Evolutionary conservation across 2,888 invertebrate species (phyloP).

Genomic region (Dexiosoma caninum): DNA sequence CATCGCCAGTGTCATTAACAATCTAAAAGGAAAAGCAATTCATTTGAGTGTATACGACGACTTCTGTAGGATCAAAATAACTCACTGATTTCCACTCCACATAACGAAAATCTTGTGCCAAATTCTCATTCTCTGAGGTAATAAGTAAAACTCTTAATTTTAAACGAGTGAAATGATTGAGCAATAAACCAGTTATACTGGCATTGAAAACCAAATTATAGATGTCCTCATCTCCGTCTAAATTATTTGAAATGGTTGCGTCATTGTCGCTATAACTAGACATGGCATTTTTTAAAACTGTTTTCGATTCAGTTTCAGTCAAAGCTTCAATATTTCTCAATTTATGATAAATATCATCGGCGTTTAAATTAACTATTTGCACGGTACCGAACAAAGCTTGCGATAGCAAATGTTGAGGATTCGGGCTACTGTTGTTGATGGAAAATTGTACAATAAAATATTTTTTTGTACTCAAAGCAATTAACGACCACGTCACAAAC

Average conservation of each 20-base stretch:
- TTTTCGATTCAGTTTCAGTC: conserved; percentile 67
- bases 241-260: conserved; percentile 65
- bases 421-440: conserved; percentile 72
- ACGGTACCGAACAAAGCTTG: conserved; percentile 70
- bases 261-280: conserved; percentile 71
- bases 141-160: conserved; percentile 75
- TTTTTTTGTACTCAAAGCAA: conserved; percentile 71
- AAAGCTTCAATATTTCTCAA: conserved; percentile 69
- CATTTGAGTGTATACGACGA: too few relatives aligned
- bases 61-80: not conserved
- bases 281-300: conserved; percentile 71
- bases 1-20: conserved; percentile 74
- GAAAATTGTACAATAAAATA: conserved; percentile 75
- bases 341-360: conserved; percentile 69
- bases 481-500: conserved; percentile 74
- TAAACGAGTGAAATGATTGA: conserved; percentile 73
- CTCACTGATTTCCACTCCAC: conserved; percentile 77
- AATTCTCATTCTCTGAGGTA: conserved; percentile 74
- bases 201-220: conserved; percentile 74
- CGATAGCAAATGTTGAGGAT: conserved; percentile 69
- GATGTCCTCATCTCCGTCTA: conserved; percentile 72
- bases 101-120: conserved; percentile 75
- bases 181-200: conserved; percentile 75
- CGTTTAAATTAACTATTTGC: conserved; percentile 69
- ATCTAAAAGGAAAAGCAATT: conserved; percentile 67